Percentiles rank a stretch among this genome's conserved stretches.
Conservation (phyloP, 2,797 vertebrate species). For the Manis pentadactyla region DNA sequence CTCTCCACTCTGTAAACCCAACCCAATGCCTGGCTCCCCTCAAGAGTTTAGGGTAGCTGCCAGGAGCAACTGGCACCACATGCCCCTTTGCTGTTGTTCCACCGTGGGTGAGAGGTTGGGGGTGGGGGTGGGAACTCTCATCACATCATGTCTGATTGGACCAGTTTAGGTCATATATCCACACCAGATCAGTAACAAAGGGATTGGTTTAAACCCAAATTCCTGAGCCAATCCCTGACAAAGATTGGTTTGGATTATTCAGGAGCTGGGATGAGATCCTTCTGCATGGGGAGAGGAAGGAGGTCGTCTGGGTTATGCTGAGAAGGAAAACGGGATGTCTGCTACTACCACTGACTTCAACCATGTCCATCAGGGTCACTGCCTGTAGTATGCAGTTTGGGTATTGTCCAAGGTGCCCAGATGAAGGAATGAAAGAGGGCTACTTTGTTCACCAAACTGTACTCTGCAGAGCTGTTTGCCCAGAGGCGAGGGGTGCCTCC, state of each 20-base stretch:
- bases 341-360: background rate
- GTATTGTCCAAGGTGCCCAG: background rate
- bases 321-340: background rate
- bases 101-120: background rate
- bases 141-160: background rate
- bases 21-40: background rate
- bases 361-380: background rate
- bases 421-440: background rate
- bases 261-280: background rate
- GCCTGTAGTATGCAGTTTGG: background rate
- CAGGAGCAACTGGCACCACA: background rate
- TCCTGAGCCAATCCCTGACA: background rate
- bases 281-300: background rate
- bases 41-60: background rate
- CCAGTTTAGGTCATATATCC: background rate
- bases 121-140: background rate
- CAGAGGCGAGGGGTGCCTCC: background rate
- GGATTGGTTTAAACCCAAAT: background rate
- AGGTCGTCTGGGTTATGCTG: background rate
- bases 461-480: background rate
- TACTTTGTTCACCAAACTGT: background rate
- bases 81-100: background rate
- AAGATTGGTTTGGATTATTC: background rate
- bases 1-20: background rate
- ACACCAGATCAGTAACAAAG: background rate